Conservation (phyloP, 2,113 vertebrate genomes). For the Peucedramus taeniatus region DNA sequence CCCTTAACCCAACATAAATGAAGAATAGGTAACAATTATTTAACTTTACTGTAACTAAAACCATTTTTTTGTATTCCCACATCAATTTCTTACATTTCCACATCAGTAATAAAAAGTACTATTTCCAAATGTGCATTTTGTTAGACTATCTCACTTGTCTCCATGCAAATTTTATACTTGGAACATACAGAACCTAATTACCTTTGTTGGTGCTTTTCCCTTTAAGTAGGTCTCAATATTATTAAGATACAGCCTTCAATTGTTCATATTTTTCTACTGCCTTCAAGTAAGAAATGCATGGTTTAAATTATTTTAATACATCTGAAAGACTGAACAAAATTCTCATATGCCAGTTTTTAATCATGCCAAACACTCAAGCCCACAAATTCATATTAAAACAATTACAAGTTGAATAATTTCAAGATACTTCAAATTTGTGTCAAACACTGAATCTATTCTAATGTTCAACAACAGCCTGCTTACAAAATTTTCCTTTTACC, state of each 20-base stretch:
- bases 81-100: neutral
- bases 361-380: neutral
- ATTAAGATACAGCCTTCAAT: neutral
- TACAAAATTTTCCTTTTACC: neutral
- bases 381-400: neutral
- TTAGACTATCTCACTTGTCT: neutral
- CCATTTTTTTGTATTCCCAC: neutral
- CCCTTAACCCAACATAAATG: neutral
- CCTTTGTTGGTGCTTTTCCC: neutral
- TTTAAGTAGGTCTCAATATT: neutral
- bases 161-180: neutral
- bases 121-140: neutral
- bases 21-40: neutral
- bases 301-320: neutral
- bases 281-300: neutral
- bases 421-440: neutral
- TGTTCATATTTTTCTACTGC: neutral
- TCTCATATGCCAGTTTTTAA: neutral
- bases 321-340: neutral
- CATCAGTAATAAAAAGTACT: neutral
- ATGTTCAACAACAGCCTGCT: neutral
- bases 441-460: neutral
- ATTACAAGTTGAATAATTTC: neutral
- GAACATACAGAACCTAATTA: neutral
- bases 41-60: neutral